phyloP scores from a whole-genome alignment of 2,797 vertebrate species.

The Lycodopsis pacificus region DNA sequence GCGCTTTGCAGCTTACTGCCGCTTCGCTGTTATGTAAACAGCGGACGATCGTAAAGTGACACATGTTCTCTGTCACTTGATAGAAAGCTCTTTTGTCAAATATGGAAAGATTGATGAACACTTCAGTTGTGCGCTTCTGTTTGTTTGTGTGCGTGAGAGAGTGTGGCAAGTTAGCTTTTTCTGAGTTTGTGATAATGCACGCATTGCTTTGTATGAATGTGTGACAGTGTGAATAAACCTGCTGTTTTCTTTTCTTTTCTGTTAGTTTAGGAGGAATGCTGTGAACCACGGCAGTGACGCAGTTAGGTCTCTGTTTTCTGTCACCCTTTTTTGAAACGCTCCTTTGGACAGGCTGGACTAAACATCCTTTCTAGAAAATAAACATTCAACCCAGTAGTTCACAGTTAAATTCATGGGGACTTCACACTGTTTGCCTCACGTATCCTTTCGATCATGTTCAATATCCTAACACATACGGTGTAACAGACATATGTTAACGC shows the following conservation, averaged over 20 bases:
- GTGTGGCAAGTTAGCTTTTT: constrained; percentile 16
- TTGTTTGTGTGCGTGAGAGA: neutral
- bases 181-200: neutral
- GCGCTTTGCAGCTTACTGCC: constrained; percentile 33
- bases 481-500: neutral
- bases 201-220: constrained; percentile 11
- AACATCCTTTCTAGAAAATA: constrained; percentile 72
- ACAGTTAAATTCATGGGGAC: constrained; percentile 12
- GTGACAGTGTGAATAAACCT: constrained; percentile 7
- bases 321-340: constrained; percentile 43
- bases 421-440: constrained; percentile 17
- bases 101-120: constrained; percentile 32
- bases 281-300: constrained; percentile 53
- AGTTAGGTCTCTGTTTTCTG: constrained; percentile 61
- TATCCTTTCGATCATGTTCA: constrained; percentile 1
- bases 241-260: constrained; percentile 3
- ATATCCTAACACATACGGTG: neutral
- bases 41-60: constrained; percentile 39
- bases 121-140: constrained; percentile 12
- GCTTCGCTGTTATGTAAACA: constrained; percentile 47
- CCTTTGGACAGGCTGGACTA: constrained; percentile 59
- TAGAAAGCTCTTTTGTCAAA: constrained; percentile 39
- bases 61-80: constrained; percentile 37
- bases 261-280: constrained; percentile 41
- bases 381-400: constrained; percentile 40